Percentiles rank a stretch among this genome's conserved stretches.
Evolutionary conservation across 30 jellyfish, hydroid and myxozoan genomes (phyloP).

Genomic region (Aurelia coerulea): DNA sequence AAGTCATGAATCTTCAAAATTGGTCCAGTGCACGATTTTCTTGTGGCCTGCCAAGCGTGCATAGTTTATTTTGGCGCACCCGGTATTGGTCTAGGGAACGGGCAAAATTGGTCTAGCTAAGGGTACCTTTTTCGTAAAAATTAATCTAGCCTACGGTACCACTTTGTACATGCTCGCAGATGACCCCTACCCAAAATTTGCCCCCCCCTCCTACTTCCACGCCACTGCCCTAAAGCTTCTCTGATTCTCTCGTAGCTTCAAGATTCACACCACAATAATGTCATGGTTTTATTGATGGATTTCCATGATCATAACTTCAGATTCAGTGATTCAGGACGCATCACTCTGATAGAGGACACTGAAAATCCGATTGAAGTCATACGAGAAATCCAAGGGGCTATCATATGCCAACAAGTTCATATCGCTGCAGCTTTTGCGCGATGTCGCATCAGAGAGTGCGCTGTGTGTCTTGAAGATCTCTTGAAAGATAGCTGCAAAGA

Average conservation of each 20-base stretch:
- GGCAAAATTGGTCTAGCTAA: too few relatives aligned
- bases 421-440: conserved; percentile 73
- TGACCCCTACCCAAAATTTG: too few relatives aligned
- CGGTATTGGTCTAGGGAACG: too few relatives aligned
- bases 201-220: too few relatives aligned
- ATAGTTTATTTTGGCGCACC: too few relatives aligned
- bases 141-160: too few relatives aligned
- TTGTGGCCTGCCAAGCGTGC: too few relatives aligned
- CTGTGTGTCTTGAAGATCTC: conserved; percentile 60
- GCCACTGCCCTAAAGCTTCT: too few relatives aligned
- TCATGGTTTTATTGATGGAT: conserved; percentile 84
- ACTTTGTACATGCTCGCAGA: too few relatives aligned
- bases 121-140: too few relatives aligned
- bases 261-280: conserved; percentile 54
- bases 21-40: too few relatives aligned
- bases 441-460: conserved; percentile 69
- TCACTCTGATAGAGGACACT: conserved; percentile 32
- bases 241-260: conserved; percentile 41
- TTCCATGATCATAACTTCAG: conserved; percentile 70
- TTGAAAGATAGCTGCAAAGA: conserved; percentile 45
- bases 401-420: conserved; percentile 55
- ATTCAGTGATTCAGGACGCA: conserved; percentile 78
- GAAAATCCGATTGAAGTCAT: conserved; percentile 54
- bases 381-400: conserved; percentile 70
- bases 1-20: too few relatives aligned